Conservation (phyloP, 2,797 vertebrate species). For the Channa striata region DNA sequence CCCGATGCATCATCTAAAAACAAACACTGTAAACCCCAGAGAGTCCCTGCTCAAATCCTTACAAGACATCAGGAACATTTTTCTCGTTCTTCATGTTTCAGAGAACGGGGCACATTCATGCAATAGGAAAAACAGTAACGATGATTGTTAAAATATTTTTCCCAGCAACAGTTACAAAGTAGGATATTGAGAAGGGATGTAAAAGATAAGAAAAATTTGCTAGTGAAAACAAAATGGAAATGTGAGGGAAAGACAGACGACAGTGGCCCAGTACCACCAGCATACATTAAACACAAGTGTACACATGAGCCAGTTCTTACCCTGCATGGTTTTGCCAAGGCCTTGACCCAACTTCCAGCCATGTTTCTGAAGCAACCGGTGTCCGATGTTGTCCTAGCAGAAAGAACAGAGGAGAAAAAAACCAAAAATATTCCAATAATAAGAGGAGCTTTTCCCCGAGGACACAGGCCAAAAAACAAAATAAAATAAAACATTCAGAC, state of each 20-base stretch:
- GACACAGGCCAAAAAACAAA: slow-evolving; percentile 74
- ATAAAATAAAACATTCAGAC: slow-evolving; percentile 76
- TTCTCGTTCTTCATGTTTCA: slow-evolving; percentile 28
- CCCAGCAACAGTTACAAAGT: slow-evolving; percentile 47
- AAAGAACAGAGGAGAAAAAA: slow-evolving; percentile 94
- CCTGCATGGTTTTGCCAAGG: slow-evolving; percentile 98
- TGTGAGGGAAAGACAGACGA: slow-evolving; percentile 52
- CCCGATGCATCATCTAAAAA: slow-evolving; percentile 32
- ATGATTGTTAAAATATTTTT: slow-evolving; percentile 40
- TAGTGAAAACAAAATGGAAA: slow-evolving; percentile 47
- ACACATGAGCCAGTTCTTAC: slow-evolving; percentile 84
- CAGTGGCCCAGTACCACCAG: slow-evolving; percentile 54
- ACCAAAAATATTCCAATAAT: slow-evolving; percentile 99
- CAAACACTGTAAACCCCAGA: slow-evolving; percentile 18
- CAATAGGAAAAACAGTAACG: slow-evolving; percentile 36
- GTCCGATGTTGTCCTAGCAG: slow-evolving; percentile 99
- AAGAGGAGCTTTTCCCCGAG: slow-evolving; percentile 93
- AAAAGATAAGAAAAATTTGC: slow-evolving; percentile 47
- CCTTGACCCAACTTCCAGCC: slow-evolving; percentile 99
- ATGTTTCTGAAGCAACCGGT: slow-evolving; percentile 99
- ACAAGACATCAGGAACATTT: slow-evolving; percentile 21
- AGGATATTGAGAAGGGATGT: slow-evolving; percentile 54
- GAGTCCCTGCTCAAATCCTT: slow-evolving; percentile 16
- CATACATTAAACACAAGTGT: slow-evolving; percentile 42
- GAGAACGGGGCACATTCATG: slow-evolving; percentile 29